Base-by-base conservation (phyloP, 2,888 invertebrate species). In the Rhogogaster chlorosoma region DNA sequence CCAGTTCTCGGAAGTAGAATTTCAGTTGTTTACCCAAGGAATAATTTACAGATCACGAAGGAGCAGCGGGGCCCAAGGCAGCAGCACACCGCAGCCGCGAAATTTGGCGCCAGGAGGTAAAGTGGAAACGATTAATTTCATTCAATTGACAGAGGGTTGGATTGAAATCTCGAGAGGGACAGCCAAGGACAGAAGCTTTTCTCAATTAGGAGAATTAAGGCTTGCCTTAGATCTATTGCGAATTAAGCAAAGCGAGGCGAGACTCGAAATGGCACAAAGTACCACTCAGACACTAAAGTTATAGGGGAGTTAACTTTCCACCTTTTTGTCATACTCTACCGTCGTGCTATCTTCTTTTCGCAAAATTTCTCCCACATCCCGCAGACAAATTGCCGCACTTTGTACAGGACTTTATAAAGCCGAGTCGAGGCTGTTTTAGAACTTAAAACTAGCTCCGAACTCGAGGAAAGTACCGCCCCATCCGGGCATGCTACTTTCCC, bases 51-150 rank as follows among this genome's bases (percentile, higher is more conserved):
- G 97, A 94, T 97, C 97, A 87, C 95, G 97, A 91, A 95, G 97
- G 93, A 97, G 97, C 88, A 97, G 97, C 87, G 96, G 96, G 87
- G 96, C 96, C 89, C 95, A 96, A 86, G 94, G 96, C 86, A 95
- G 96, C 89, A 95, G 96, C 88, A 96, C 97, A 90, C 96, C 97
- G 84, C 97, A 97, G 92, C 95, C 96, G 87, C 96, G 96, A 93
- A 96, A 96, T 93, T 93, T 96, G 90, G 96, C 95, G 90, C 96
- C 96, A 87, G 97, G 97, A 95, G 97, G 97, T 97, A 94, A 95
- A 95, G 90, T 61, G 38, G n/a, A 77, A 77, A 77, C 49, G 26
- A 29, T 26, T 77, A 53, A 77, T 53, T 61, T 80, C 3, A 80
- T 80, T 80, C 9, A 12, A 38, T 61, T 22, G 57, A 10, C 22